These are phyloP conservation scores for Chromoteleia sp. DNA, from an alignment of 2,888 invertebrate species.

Conservation along the genomic window DNA sequence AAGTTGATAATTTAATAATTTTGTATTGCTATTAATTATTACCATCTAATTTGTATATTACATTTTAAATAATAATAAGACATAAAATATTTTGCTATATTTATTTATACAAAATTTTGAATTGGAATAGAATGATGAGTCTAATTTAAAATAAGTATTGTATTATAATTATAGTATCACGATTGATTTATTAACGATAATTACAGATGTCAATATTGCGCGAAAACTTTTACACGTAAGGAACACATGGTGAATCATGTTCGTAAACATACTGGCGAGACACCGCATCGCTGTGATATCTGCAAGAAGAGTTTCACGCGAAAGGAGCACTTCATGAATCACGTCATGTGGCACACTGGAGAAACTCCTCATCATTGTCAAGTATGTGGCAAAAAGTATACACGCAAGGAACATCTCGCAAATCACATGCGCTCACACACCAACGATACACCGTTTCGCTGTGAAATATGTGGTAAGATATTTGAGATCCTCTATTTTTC, in stretches of 20 bases:
- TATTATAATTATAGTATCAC: too few relatives aligned
- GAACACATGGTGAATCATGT: constrained; percentile 93
- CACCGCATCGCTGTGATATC: constrained; percentile 91
- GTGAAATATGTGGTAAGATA: constrained; percentile 91
- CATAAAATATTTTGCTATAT: too few relatives aligned
- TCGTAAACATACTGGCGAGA: constrained; percentile 91
- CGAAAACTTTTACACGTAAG: constrained; percentile 91
- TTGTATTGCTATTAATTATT: too few relatives aligned
- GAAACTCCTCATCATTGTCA: constrained; percentile 95
- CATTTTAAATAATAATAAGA: too few relatives aligned
- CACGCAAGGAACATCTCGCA: constrained; percentile 94
- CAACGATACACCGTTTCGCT: constrained; percentile 94
- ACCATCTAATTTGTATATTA: too few relatives aligned
- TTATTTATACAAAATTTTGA: too few relatives aligned
- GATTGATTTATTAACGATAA: too few relatives aligned
- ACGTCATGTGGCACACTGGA: constrained; percentile 93
- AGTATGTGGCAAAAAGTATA: constrained; percentile 94
- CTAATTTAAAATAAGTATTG: too few relatives aligned
- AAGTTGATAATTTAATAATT: too few relatives aligned
- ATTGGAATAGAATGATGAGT: too few relatives aligned
- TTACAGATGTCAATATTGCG: constrained; percentile 89
- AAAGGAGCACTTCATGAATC: constrained; percentile 92
- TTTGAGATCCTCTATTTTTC: background rate
- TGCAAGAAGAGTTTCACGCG: constrained; percentile 92
- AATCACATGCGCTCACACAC: constrained; percentile 96